Evolutionary conservation across 2,113 vertebrate species (phyloP), one percentile per base, ranked within the genome.

Genomic region (Siniperca knerii): DNA sequence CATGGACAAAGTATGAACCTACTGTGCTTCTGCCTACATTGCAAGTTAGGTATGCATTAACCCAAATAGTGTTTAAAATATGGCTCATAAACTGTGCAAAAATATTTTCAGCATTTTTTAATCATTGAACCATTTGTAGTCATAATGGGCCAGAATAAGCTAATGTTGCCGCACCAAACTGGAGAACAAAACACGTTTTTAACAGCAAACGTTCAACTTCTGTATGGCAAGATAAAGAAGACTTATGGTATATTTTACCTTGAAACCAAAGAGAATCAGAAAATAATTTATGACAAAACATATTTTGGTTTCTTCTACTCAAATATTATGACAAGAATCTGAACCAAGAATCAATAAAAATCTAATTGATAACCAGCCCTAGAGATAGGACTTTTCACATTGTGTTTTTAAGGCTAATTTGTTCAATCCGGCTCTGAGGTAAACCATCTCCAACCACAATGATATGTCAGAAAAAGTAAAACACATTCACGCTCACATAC

Each of bases 381-480:
- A 8, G 1, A 52, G 25, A 40, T 1, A 44, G 12, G 71, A 66
- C 4, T 18, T 75, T 81, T 85, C 37, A 82, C 67, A 71, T 61
- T 79, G 61, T 69, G 40, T 76, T 71, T 72, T 89, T 90, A 88
- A 85, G 90, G 85, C 81, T 81, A 23, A 66, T 80, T 77, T 87
- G 65, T 82, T 77, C 40, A 52, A 61, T 81, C 40, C 48, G 9
- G 75, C 67, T 80, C 69, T 16, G 46, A 88, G 65, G 68, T 84
- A 84, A 87, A 79, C 61, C 37, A 62, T 73, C 67, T 79, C 48
- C 60, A 73, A 58, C 57, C 57, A 29, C 21, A 20, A 15, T 78
- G 75, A 85, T 69, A 80, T 84, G 78, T 81, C 62, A 54, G 25
- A 87, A 83, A 79, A 71, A 50, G 13, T 60, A 4, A 44, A 66